Conservation (phyloP, 2,797 vertebrate genomes). For the Protonibea diacanthus region DNA sequence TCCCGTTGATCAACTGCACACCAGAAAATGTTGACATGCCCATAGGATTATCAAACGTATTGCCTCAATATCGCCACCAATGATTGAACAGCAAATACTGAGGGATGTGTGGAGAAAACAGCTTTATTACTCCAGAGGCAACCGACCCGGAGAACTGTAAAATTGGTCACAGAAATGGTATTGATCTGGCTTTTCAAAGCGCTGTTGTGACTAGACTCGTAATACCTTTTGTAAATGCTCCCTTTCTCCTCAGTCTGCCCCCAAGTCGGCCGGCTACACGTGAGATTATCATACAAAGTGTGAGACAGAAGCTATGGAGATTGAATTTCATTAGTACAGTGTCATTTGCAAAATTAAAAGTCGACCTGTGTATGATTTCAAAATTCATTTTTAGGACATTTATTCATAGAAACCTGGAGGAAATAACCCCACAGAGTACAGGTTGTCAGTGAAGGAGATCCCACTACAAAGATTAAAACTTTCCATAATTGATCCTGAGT, state of each 20-base stretch:
- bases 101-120: conserved; percentile 67
- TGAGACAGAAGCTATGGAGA: conserved; percentile 25
- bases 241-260: conserved; percentile 23
- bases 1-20: conserved; percentile 11
- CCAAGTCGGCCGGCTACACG: conserved; percentile 7
- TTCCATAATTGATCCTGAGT: conserved; percentile 44
- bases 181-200: conserved; percentile 76
- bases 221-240: conserved; percentile 64
- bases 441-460: conserved; percentile 11
- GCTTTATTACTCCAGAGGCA: conserved; percentile 77
- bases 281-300: conserved; percentile 36
- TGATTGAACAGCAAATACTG: conserved; percentile 44
- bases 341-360: conserved; percentile 31
- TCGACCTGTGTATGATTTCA: not conserved
- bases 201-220: conserved; percentile 76
- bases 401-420: conserved; percentile 16
- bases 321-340: conserved; percentile 16
- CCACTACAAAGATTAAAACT: conserved; percentile 47
- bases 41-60: conserved; percentile 41
- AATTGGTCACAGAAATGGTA: conserved; percentile 81
- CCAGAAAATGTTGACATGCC: conserved; percentile 31
- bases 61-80: conserved; percentile 40
- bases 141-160: conserved; percentile 74
- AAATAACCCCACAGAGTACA: not conserved
- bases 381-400: conserved; percentile 2